Percentiles rank a stretch among this genome's conserved stretches.
Evolutionary conservation across 1,140 invertebrate genomes (phyloP).

Genomic region (Drosophila elegans): DNA sequence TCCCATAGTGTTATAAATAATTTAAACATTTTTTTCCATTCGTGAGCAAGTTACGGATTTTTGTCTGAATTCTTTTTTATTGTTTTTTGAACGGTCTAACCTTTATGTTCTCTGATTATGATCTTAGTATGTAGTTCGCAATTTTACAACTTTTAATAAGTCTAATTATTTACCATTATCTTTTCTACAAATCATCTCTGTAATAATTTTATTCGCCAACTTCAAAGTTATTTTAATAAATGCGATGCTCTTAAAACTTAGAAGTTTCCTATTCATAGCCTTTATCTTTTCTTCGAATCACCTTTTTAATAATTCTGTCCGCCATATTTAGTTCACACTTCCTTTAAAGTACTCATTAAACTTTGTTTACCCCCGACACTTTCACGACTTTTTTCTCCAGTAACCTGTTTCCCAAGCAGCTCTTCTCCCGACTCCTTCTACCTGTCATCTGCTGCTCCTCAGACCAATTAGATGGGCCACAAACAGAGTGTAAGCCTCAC

Average conservation of each 20-base stretch:
- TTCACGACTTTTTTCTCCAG: slow-evolving; percentile 12
- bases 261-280: too few species aligned
- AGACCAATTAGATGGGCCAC: slow-evolving; percentile 55
- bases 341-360: slow-evolving; percentile 17
- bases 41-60: too few species aligned
- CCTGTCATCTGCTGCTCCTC: slow-evolving; percentile 8
- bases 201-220: background rate
- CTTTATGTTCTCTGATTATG: too few species aligned
- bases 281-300: background rate
- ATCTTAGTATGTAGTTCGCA: too few species aligned
- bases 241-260: too few species aligned
- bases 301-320: background rate
- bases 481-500: slow-evolving; percentile 30
- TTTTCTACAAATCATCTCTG: background rate
- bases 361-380: background rate
- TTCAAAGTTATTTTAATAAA: too few species aligned
- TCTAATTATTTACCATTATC: background rate
- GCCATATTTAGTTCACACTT: slow-evolving; percentile 15
- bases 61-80: too few species aligned
- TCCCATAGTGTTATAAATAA: too few species aligned
- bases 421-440: slow-evolving; percentile 16
- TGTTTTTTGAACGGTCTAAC: too few species aligned
- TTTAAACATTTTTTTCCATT: too few species aligned
- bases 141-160: too few species aligned
- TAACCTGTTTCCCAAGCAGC: slow-evolving; percentile 42